Evolutionary conservation across 2,113 vertebrate genomes (phyloP).

Genomic region (Tyrannus savana): DNA sequence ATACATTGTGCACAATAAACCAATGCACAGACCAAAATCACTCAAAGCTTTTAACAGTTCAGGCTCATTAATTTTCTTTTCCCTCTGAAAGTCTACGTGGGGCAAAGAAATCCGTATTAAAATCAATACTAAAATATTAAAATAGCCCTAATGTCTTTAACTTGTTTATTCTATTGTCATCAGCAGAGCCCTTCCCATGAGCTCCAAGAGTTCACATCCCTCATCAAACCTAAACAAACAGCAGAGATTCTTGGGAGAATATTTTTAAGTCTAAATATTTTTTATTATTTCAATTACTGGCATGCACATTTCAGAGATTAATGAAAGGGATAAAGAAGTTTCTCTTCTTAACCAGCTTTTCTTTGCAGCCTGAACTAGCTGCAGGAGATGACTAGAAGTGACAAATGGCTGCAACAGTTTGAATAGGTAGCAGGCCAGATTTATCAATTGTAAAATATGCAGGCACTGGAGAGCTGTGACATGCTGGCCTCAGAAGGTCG

Average conservation of each 20-base stretch:
- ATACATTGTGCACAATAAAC: background rate
- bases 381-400: constrained; percentile 61
- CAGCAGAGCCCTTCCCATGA: constrained; percentile 59
- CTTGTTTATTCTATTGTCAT: constrained; percentile 47
- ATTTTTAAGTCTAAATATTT: constrained; percentile 62
- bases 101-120: background rate
- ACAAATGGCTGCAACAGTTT: constrained; percentile 70
- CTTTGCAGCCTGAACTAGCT: constrained; percentile 66
- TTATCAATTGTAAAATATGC: constrained; percentile 56
- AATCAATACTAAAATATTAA: constrained; percentile 54
- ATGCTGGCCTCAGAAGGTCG: constrained; percentile 58
- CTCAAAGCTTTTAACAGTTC: background rate
- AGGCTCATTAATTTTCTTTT: background rate
- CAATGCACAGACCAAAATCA: background rate
- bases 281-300: constrained; percentile 73
- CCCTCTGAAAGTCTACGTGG: background rate
- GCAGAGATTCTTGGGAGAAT: constrained; percentile 56
- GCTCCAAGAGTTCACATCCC: constrained; percentile 54
- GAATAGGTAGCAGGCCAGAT: constrained; percentile 37
- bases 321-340: constrained; percentile 49
- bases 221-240: constrained; percentile 46
- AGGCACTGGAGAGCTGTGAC: constrained; percentile 40
- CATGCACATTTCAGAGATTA: constrained; percentile 47
- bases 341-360: constrained; percentile 23
- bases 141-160: constrained; percentile 27